phyloP scores from a whole-genome alignment of 2,888 invertebrate species.

The Synergus japonicus region DNA sequence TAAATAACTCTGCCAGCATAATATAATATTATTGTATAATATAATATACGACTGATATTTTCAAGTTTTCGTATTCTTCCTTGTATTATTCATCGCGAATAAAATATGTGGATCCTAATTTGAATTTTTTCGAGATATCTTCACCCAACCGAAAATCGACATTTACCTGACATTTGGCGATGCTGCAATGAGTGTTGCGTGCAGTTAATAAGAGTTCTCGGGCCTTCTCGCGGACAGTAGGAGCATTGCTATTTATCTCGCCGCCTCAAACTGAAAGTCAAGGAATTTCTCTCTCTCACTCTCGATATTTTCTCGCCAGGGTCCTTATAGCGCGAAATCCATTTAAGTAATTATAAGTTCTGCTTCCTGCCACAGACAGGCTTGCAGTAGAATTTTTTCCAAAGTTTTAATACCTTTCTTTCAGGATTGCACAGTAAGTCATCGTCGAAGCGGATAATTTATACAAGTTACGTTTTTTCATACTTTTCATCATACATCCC shows the following conservation, averaged over 20 bases:
- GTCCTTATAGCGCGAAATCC: conserved; percentile 28
- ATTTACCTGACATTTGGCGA: conserved; percentile 27
- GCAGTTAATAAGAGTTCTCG: conserved; percentile 13
- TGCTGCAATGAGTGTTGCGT: conserved; percentile 34
- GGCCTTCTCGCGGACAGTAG: background rate
- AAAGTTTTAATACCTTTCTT: background rate
- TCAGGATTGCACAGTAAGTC: background rate
- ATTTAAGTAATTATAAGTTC: conserved; percentile 27
- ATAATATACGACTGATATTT: too few species aligned
- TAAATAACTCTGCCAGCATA: background rate
- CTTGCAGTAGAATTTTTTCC: background rate
- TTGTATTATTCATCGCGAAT: background rate
- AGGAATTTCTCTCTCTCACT: conserved; percentile 20
- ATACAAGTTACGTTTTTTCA: background rate
- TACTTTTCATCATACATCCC: background rate
- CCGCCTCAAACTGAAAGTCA: conserved; percentile 33
- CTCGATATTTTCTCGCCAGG: background rate
- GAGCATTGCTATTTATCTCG: conserved; percentile 19
- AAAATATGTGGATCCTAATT: background rate
- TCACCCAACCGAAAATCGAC: background rate
- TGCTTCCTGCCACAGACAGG: conserved; percentile 25
- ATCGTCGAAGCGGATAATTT: background rate
- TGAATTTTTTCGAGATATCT: background rate
- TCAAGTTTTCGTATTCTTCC: background rate
- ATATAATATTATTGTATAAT: background rate